Conservation (phyloP, 2,797 vertebrate species). For the Echeneis naucrates region DNA sequence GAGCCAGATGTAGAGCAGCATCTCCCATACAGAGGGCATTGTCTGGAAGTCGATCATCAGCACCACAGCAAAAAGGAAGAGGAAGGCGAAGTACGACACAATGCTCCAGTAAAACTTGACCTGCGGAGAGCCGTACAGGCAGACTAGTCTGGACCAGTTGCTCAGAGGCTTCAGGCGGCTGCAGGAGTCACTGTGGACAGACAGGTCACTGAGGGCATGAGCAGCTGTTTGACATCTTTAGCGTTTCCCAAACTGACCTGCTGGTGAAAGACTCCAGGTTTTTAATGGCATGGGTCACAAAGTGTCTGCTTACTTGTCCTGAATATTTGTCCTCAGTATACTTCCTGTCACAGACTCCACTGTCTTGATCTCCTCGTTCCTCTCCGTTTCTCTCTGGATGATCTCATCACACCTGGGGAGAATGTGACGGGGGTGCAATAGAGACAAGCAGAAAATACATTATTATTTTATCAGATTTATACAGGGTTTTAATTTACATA, state of each 20-base stretch:
- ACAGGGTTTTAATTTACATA: background rate
- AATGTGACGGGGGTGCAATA: too few species aligned
- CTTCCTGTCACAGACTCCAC: conserved; percentile 68
- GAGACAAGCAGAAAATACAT: background rate
- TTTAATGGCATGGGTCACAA: background rate
- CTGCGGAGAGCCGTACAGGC: conserved; percentile 77
- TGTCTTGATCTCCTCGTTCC: conserved; percentile 68
- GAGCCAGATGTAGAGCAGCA: conserved; percentile 94
- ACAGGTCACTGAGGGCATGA: conserved; percentile 10
- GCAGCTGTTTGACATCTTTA: background rate
- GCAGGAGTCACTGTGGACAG: conserved; percentile 40
- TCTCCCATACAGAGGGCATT: conserved; percentile 85
- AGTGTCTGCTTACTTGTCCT: conserved; percentile 62
- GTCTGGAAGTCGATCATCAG: conserved; percentile 95
- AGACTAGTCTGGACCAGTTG: conserved; percentile 68
- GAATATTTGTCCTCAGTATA: conserved; percentile 22
- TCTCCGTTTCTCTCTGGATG: conserved; percentile 74
- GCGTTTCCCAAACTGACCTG: background rate
- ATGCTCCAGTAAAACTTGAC: conserved; percentile 94
- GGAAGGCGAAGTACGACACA: conserved; percentile 93
- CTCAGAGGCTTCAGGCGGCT: conserved; percentile 64
- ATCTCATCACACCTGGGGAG: conserved; percentile 78
- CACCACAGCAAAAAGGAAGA: conserved; percentile 92
- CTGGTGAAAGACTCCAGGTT: too few species aligned
- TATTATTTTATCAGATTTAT: background rate